Evolutionary conservation across 1,140 invertebrate species (phyloP).

Genomic region (Matsumurasca onukii): DNA sequence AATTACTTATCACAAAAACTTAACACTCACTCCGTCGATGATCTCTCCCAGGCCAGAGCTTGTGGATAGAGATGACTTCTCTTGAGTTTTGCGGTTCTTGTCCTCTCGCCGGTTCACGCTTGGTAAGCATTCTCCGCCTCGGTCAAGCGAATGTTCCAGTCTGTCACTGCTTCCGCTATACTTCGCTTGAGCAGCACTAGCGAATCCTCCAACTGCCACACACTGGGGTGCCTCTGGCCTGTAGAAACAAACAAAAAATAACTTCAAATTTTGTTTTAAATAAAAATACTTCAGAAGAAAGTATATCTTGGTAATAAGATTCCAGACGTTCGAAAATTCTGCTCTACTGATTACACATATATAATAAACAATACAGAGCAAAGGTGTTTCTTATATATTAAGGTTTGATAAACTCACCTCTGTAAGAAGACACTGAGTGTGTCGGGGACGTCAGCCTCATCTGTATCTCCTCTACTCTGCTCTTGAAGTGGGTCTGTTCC

Average conservation of each 20-base stretch:
- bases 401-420: no score
- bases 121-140: slow-evolving; percentile 27
- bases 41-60: slow-evolving; percentile 32
- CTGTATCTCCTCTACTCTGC: slow-evolving; percentile 73
- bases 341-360: no score
- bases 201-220: slow-evolving; percentile 60
- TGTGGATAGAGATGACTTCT: slow-evolving; percentile 14
- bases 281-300: no score
- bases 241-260: slow-evolving; percentile 42
- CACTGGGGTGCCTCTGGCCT: slow-evolving; percentile 36
- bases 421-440: no score
- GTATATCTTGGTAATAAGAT: no score
- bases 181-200: slow-evolving; percentile 62
- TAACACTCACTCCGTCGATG: slow-evolving; percentile 39
- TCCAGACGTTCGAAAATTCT: no score
- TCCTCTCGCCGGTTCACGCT: slow-evolving; percentile 30
- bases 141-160: slow-evolving; percentile 64
- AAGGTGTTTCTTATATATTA: no score
- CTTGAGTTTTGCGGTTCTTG: slow-evolving; percentile 26
- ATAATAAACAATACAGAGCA: no score
- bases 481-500: slow-evolving; percentile 69
- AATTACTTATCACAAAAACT: background rate
- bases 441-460: slow-evolving; percentile 64
- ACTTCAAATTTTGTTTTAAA: no score
- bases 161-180: slow-evolving; percentile 62